Evolutionary conservation across 2,888 invertebrate species (phyloP).

Genomic region (Conchocele bisecta): DNA sequence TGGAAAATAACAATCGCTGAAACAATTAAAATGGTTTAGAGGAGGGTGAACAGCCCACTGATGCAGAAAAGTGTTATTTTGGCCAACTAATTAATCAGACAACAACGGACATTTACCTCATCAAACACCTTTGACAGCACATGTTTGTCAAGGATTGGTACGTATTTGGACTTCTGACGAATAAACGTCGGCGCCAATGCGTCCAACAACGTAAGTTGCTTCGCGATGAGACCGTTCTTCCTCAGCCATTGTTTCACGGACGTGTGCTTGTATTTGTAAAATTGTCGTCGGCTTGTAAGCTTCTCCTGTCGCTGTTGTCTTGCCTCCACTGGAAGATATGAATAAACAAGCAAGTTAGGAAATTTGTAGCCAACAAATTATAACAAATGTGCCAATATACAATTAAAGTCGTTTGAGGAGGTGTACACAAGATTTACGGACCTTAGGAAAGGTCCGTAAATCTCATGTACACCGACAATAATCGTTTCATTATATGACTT

Average conservation of each 20-base stretch:
- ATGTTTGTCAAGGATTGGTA: conserved; percentile 79
- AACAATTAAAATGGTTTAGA: too few species aligned
- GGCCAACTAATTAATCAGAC: not conserved
- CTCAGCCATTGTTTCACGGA: conserved; percentile 80
- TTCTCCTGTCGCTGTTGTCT: too few species aligned
- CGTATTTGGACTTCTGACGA: conserved; percentile 79
- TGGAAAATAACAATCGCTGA: too few species aligned
- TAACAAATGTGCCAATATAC: not conserved
- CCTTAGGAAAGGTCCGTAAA: too few species aligned
- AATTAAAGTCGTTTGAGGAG: too few species aligned
- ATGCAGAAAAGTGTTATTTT: not conserved
- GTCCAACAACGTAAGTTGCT: conserved; percentile 80
- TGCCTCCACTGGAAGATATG: conserved; percentile 9
- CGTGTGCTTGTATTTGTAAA: conserved; percentile 51
- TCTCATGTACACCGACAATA: too few species aligned
- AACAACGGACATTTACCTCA: conserved; percentile 77
- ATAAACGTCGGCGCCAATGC: conserved; percentile 80
- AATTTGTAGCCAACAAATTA: not conserved
- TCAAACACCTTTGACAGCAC: conserved; percentile 81
- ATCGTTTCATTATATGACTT: too few species aligned
- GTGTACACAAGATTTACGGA: too few species aligned
- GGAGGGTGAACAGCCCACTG: too few species aligned
- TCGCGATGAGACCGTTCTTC: conserved; percentile 78
- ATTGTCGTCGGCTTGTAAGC: too few species aligned
- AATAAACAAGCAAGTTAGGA: not conserved